Evolutionary conservation across 2,888 invertebrate species (phyloP).

Genomic region (Melitaea athalia): DNA sequence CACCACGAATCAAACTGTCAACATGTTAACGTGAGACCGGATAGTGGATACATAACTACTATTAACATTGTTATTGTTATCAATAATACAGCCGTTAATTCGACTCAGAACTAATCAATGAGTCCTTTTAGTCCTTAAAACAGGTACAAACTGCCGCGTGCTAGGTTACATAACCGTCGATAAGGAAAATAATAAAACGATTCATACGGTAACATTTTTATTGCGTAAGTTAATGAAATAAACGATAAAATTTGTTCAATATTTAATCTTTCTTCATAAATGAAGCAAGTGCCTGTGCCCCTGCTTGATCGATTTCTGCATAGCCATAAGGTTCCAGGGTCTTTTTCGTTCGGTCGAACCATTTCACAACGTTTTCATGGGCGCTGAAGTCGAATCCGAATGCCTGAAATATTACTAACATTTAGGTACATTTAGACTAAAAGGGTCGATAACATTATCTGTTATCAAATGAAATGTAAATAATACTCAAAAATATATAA

Average conservation of each 20-base stretch:
- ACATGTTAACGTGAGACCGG: slow-evolving; percentile 67
- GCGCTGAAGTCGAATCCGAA: slow-evolving; percentile 80
- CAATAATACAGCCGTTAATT: neutral
- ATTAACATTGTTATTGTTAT: slow-evolving; percentile 40
- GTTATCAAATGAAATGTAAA: neutral
- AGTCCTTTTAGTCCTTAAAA: neutral
- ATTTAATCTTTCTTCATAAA: slow-evolving; percentile 72
- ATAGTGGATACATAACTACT: slow-evolving; percentile 46
- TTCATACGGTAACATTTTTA: slow-evolving; percentile 44
- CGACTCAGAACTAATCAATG: neutral
- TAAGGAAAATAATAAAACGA: slow-evolving; percentile 49
- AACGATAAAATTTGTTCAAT: slow-evolving; percentile 28
- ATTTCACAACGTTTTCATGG: slow-evolving; percentile 82
- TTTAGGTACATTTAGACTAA: neutral
- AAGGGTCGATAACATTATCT: neutral
- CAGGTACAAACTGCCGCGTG: neutral
- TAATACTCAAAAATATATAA: neutral
- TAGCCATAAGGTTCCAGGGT: slow-evolving; percentile 86
- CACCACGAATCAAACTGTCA: slow-evolving; percentile 56
- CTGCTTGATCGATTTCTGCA: slow-evolving; percentile 84
- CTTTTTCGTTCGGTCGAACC: slow-evolving; percentile 86
- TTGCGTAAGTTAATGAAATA: slow-evolving; percentile 34
- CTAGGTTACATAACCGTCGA: slow-evolving; percentile 30
- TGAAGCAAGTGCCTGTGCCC: slow-evolving; percentile 80
- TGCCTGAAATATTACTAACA: slow-evolving; percentile 63